Evolutionary conservation across 2,888 invertebrate species (phyloP), one percentile per base, ranked within the genome.

Genomic region (Hypena proboscidalis): DNA sequence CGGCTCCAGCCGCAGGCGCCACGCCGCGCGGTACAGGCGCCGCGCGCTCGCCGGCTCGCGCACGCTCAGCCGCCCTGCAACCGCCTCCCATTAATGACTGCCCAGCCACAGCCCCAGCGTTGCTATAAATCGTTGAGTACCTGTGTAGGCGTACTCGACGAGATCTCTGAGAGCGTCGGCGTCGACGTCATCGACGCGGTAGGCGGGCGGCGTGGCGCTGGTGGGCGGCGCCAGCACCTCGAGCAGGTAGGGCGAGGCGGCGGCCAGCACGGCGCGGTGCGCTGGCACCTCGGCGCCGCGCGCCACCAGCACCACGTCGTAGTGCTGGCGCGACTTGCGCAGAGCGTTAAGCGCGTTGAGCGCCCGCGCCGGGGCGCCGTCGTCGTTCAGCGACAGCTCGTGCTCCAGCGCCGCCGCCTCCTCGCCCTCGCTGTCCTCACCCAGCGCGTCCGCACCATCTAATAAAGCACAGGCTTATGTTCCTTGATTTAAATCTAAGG

Each of bases 71-170:
- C 93, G 93, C 15, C 95, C 94, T n/a, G n/a, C n/a, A n/a, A n/a
- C n/a, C n/a, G n/a, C n/a, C n/a, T n/a, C n/a, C n/a, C n/a, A n/a
- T n/a, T n/a, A n/a, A n/a, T n/a, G n/a, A n/a, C n/a, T n/a, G n/a
- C n/a, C n/a, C n/a, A n/a, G n/a, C n/a, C n/a, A n/a, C n/a, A n/a
- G n/a, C n/a, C n/a, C n/a, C n/a, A n/a, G n/a, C n/a, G n/a, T n/a
- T n/a, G n/a, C n/a, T n/a, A n/a, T n/a, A n/a, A n/a, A n/a, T n/a
- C n/a, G n/a, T n/a, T n/a, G n/a, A n/a, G n/a, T n/a, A n/a, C n/a
- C n/a, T 8, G 97, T 96, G 86, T 97, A 97, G 31, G 95, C 95
- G 87, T 95, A 97, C 75, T 96, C 95, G 30, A 97, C 93, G 27
- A 97, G 92, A 53, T 94, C 93, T 62, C 95, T 94, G 71, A 97